These are phyloP conservation scores for Blera fallax DNA, from an alignment of 2,888 invertebrate genomes.

Conservation along the genomic window DNA sequence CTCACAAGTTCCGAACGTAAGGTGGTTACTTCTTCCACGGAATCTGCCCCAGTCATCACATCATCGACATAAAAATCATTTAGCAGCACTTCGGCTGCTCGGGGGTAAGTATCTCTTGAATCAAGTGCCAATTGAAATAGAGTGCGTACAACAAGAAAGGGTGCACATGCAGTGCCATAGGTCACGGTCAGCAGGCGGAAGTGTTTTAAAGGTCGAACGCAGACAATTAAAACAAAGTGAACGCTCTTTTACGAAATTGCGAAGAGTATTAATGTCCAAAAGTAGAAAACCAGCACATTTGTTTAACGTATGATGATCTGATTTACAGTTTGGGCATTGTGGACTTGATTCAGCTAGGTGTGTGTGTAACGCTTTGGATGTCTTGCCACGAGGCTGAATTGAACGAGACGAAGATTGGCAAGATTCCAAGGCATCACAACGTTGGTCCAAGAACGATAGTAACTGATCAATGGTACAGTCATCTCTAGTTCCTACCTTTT, in stretches of 20 bases:
- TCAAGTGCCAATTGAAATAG: neutral
- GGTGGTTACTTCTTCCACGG: neutral
- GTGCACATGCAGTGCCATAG: neutral
- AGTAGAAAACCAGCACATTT: no score
- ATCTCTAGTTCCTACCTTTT: neutral
- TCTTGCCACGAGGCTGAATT: neutral
- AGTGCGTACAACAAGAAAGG: neutral
- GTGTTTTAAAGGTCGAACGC: neutral
- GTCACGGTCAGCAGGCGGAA: neutral
- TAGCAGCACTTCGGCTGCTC: neutral
- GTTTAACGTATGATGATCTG: no score
- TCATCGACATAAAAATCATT: neutral
- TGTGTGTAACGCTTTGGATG: neutral
- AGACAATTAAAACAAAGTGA: no score
- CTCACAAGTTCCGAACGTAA: neutral
- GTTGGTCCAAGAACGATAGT: neutral
- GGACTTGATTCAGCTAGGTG: no score
- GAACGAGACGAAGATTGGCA: neutral
- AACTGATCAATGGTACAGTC: neutral
- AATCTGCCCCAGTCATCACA: no score
- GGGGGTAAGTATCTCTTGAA: neutral
- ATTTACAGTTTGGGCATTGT: no score
- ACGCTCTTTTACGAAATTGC: no score
- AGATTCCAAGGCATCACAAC: slow-evolving; percentile 8
- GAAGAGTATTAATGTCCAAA: no score